These are phyloP conservation scores for Chaetura pelagica DNA, from an alignment of 2,113 vertebrate genomes.

Conservation along the genomic window DNA sequence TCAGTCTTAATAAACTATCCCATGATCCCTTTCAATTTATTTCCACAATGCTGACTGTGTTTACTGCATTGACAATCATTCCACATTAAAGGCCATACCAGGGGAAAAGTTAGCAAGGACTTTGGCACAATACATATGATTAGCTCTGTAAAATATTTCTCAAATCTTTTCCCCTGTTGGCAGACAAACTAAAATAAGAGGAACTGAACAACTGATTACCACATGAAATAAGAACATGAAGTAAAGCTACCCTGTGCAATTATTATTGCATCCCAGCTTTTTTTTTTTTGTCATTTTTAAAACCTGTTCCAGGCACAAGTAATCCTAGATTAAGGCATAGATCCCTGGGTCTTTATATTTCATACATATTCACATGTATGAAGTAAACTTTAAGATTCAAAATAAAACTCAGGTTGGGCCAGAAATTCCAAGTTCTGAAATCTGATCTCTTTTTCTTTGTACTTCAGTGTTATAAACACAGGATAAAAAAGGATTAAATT, in stretches of 20 bases:
- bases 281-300: background rate
- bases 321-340: background rate
- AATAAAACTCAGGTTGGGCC: background rate
- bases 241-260: background rate
- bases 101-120: background rate
- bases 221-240: background rate
- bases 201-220: background rate
- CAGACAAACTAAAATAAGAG: background rate
- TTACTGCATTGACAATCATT: slow-evolving; percentile 31
- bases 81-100: background rate
- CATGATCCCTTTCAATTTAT: background rate
- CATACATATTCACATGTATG: background rate
- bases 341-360: background rate
- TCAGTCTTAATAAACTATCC: slow-evolving; percentile 3
- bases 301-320: background rate
- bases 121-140: background rate
- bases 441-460: background rate
- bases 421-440: background rate
- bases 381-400: background rate
- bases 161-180: background rate
- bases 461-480: background rate
- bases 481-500: background rate
- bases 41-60: background rate
- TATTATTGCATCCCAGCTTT: background rate
- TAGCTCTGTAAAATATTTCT: background rate